Conservation (phyloP, 1,140 invertebrate species). For the Atta texana region DNA sequence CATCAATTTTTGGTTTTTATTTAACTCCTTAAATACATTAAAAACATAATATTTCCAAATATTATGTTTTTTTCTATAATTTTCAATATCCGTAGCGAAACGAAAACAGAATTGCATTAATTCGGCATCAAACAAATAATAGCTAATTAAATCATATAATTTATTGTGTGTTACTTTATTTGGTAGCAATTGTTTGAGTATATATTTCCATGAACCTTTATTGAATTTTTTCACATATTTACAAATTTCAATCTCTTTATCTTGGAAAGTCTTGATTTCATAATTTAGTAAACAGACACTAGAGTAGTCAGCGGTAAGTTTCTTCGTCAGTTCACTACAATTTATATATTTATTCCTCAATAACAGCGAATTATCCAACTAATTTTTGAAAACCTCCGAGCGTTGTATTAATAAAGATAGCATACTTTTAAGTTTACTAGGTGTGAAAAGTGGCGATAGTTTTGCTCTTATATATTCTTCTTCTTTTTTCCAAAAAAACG, state of each 20-base stretch:
- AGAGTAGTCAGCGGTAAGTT: not conserved
- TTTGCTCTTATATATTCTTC: not conserved
- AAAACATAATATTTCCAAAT: not conserved
- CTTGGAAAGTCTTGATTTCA: not conserved
- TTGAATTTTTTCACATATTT: not conserved
- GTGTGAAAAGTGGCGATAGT: not conserved
- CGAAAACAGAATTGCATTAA: too few species aligned
- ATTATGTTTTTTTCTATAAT: not conserved
- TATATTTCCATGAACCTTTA: not conserved
- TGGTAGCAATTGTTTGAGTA: not conserved
- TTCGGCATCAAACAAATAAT: not conserved
- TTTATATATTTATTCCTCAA: not conserved
- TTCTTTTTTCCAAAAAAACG: too few species aligned
- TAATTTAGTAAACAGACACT: too few species aligned
- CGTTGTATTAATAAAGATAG: not conserved
- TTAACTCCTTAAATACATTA: not conserved
- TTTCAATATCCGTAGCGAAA: not conserved
- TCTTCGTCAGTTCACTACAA: not conserved
- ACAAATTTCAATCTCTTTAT: not conserved
- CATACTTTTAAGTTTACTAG: not conserved
- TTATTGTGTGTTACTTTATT: not conserved
- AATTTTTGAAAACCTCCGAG: not conserved
- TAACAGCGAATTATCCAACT: not conserved
- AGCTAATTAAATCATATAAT: not conserved
- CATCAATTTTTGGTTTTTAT: not conserved